A percentile compares a stretch with the other conserved stretches of the same genome.
Evolutionary conservation across 2,888 invertebrate species (phyloP).

Genomic region (Philopedon plagiatum): DNA sequence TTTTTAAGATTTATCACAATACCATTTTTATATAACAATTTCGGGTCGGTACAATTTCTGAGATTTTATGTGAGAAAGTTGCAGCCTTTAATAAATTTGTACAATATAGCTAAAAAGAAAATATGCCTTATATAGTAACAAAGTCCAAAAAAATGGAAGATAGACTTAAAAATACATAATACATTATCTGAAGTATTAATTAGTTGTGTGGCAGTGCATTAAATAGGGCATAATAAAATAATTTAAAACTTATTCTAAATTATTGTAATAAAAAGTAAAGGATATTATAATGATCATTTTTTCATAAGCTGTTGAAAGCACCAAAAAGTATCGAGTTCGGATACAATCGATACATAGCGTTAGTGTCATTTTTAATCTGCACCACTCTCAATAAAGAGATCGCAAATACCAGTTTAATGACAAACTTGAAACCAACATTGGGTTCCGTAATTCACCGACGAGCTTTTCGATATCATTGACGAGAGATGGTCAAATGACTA

Average conservation of each 20-base stretch:
- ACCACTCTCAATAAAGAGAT: no score
- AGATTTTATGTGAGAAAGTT: constrained; percentile 55
- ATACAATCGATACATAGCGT: no score
- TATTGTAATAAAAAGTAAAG: neutral
- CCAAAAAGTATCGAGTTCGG: no score
- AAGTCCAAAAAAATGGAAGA: constrained; percentile 46
- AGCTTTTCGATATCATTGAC: no score
- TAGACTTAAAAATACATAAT: constrained; percentile 50
- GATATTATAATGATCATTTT: neutral
- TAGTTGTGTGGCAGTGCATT: constrained; percentile 43
- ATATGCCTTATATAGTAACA: constrained; percentile 51
- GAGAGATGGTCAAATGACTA: no score
- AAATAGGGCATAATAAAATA: neutral
- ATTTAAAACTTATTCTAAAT: constrained; percentile 17
- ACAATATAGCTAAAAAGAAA: constrained; percentile 52
- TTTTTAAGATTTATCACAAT: constrained; percentile 50
- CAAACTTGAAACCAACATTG: no score
- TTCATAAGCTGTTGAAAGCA: neutral
- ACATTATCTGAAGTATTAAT: constrained; percentile 43
- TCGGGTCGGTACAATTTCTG: constrained; percentile 47
- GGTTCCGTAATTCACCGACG: no score
- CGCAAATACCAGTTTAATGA: no score
- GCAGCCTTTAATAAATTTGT: constrained; percentile 51
- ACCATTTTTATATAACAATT: constrained; percentile 48
- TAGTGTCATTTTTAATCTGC: no score